These are phyloP conservation scores for Polypterus bichir DNA, from an alignment of 2,113 vertebrate genomes.

Conservation along the genomic window DNA sequence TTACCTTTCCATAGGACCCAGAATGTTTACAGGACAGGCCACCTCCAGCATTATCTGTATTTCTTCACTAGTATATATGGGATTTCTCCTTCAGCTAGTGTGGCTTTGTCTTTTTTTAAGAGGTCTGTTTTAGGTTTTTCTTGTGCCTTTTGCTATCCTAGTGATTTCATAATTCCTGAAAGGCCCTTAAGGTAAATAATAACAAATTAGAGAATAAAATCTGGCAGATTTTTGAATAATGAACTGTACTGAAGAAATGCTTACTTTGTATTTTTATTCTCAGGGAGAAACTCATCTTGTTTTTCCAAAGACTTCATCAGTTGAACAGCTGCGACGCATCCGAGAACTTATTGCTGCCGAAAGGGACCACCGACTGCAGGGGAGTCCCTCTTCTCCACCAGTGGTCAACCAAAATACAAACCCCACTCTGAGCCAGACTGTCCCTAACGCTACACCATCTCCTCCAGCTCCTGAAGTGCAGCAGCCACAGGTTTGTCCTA, in stretches of 20 bases:
- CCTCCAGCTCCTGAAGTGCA: conserved; percentile 10
- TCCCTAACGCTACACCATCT: conserved; percentile 8
- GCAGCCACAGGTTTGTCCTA: background rate
- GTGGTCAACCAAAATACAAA: conserved; percentile 20
- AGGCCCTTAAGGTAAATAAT: no score
- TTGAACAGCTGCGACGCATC: conserved; percentile 69
- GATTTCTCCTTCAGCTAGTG: no score
- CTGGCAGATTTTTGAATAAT: background rate
- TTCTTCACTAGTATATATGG: no score
- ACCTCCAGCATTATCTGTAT: no score
- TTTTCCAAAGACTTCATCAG: conserved; percentile 78
- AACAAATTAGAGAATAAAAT: no score
- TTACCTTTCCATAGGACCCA: no score
- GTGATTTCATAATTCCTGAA: no score
- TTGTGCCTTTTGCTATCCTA: no score
- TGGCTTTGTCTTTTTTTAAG: no score
- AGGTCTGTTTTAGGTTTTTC: no score
- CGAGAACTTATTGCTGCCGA: conserved; percentile 75
- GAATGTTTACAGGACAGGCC: no score
- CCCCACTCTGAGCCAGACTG: conserved; percentile 23
- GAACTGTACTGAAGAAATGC: background rate
- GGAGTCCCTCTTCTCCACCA: conserved; percentile 15
- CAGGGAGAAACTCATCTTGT: conserved; percentile 89
- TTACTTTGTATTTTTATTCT: conserved; percentile 16
- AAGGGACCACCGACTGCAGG: conserved; percentile 58